A percentile compares a stretch with the other conserved stretches of the same genome.
phyloP scores from a whole-genome alignment of 2,113 vertebrate genomes.

The Haemorhous mexicanus region DNA sequence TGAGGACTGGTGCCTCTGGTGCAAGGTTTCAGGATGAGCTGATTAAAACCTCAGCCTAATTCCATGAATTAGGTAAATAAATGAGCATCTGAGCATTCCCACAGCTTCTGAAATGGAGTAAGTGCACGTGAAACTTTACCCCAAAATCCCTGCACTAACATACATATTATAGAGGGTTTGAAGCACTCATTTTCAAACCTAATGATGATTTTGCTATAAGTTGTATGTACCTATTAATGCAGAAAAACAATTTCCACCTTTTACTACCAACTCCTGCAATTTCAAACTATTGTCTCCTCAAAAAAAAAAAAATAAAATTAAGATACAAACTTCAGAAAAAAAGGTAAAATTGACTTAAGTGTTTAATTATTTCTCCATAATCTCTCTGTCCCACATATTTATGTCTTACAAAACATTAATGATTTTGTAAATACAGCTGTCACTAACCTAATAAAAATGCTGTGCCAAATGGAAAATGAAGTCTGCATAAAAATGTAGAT shows the following conservation, averaged over 20 bases:
- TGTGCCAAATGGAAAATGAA: background rate
- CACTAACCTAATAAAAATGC: background rate
- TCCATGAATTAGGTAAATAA: background rate
- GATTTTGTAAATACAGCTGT: background rate
- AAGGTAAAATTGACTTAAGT: background rate
- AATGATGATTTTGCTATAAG: background rate
- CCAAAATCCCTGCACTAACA: background rate
- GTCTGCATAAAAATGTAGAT: background rate
- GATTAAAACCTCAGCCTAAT: background rate
- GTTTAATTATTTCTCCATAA: background rate
- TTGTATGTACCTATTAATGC: background rate
- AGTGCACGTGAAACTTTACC: background rate
- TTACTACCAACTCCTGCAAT: background rate
- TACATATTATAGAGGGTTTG: background rate
- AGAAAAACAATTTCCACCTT: background rate
- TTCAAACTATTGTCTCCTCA: background rate
- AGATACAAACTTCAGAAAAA: background rate
- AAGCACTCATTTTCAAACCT: background rate
- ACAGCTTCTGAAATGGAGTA: background rate
- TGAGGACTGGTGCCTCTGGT: background rate
- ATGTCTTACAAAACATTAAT: background rate
- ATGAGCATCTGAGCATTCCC: background rate
- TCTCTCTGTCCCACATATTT: background rate
- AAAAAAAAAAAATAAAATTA: rapidly evolving
- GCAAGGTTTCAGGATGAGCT: background rate